phyloP scores from a whole-genome alignment of 1,140 invertebrate species.

The Stegodyphus dumicola region DNA sequence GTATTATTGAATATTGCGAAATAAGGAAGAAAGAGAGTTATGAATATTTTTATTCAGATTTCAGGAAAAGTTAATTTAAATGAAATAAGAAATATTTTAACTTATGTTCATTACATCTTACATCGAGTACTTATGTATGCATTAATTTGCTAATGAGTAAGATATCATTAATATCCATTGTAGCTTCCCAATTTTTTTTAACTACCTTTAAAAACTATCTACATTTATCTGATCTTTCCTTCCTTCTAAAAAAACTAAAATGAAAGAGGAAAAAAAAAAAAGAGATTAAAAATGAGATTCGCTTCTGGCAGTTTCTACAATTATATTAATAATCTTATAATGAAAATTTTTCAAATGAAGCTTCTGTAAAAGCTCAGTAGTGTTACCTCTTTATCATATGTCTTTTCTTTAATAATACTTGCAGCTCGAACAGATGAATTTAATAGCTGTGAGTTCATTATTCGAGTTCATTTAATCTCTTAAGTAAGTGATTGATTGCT shows the following conservation, averaged over 20 bases:
- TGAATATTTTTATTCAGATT: too few species aligned
- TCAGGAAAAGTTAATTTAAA: too few species aligned
- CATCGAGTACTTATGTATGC: too few species aligned
- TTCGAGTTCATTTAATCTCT: constrained; percentile 33
- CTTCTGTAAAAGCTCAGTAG: background rate
- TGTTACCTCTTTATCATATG: background rate
- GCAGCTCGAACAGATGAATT: constrained; percentile 38
- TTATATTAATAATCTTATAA: constrained; percentile 34
- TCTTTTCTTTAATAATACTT: constrained; percentile 7
- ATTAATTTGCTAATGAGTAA: background rate
- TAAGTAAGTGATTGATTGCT: constrained; percentile 31
- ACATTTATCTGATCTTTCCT: too few species aligned
- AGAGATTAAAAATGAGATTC: background rate
- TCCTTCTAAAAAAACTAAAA: too few species aligned
- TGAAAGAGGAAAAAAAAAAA: too few species aligned
- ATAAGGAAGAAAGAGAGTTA: too few species aligned
- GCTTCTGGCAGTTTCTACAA: background rate
- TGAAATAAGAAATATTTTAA: too few species aligned
- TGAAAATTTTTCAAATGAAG: constrained; percentile 13
- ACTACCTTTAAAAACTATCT: background rate
- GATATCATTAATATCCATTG: constrained; percentile 28
- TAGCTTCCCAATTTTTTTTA: background rate
- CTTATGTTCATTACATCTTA: too few species aligned
- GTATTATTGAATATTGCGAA: too few species aligned
- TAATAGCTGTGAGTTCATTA: constrained; percentile 22